Evolutionary conservation across 2,113 vertebrate genomes (phyloP).

Genomic region (Lethenteron camtschaticum): DNA sequence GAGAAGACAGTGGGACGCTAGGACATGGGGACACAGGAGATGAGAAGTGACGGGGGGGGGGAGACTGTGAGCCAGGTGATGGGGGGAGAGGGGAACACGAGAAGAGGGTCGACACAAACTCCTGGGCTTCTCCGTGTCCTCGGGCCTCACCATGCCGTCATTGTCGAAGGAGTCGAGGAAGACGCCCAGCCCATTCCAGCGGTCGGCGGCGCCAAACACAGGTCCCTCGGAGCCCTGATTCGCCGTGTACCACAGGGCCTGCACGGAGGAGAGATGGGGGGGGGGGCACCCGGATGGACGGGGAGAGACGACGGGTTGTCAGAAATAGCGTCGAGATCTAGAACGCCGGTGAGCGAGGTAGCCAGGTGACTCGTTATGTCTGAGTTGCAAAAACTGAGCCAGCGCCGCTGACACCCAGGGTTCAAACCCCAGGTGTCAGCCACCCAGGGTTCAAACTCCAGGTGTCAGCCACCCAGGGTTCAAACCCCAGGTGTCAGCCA

Average conservation of each 20-base stretch:
- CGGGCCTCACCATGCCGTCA: slow-evolving; percentile 57
- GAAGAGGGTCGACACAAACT: not conserved
- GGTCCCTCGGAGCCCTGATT: slow-evolving; percentile 64
- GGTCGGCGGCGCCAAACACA: slow-evolving; percentile 68
- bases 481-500: no score
- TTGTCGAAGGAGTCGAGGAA: slow-evolving; percentile 99
- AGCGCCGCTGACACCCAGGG: not conserved
- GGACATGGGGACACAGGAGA: not conserved
- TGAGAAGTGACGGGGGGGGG: slow-evolving; percentile 10
- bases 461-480: no score
- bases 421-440: no score
- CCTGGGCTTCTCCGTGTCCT: not conserved
- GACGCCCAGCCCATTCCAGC: slow-evolving; percentile 71
- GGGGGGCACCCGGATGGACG: not conserved
- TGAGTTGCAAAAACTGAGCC: rapidly evolving
- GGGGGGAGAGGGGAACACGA: slow-evolving; percentile 10
- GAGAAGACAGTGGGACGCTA: not conserved
- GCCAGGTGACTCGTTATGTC: not conserved
- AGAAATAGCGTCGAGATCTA: not conserved
- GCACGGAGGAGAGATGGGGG: slow-evolving; percentile 8
- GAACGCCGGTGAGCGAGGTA: not conserved
- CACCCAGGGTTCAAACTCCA: no score
- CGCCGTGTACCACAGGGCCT: slow-evolving; percentile 77
- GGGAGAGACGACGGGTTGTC: not conserved
- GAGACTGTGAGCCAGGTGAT: no score